Conservation (phyloP, 2,797 vertebrate species). For the Molothrus ater region DNA sequence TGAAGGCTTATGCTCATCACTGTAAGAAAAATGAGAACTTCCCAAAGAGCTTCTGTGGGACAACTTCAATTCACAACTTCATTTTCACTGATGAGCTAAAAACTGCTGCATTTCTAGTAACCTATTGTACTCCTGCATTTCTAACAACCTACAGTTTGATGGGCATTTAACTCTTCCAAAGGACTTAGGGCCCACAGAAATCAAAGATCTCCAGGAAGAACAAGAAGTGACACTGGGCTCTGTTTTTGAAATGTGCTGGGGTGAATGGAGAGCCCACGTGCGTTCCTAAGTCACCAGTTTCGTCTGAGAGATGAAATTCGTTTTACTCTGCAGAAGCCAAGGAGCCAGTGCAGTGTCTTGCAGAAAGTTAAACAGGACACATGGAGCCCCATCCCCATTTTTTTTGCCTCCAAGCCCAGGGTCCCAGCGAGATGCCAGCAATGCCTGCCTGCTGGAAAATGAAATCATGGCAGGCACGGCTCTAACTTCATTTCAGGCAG, state of each 20-base stretch:
- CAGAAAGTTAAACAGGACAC: not conserved
- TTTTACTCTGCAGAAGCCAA: not conserved
- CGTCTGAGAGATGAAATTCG: not conserved
- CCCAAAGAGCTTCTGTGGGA: not conserved
- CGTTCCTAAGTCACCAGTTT: not conserved
- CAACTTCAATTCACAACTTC: not conserved
- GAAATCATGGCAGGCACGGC: not conserved
- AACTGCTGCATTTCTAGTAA: not conserved
- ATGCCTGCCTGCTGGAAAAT: not conserved
- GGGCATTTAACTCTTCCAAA: not conserved
- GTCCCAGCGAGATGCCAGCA: not conserved
- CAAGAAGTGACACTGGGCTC: not conserved
- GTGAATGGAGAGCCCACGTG: not conserved
- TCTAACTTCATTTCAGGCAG: not conserved
- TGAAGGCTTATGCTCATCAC: not conserved
- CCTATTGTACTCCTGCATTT: not conserved
- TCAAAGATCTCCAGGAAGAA: not conserved
- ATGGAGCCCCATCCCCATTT: not conserved
- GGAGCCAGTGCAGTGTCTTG: not conserved
- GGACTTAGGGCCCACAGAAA: not conserved
- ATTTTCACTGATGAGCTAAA: not conserved
- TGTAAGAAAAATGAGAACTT: not conserved
- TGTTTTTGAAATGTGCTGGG: not conserved
- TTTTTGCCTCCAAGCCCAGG: not conserved
- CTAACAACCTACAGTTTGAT: not conserved